Conservation (phyloP, 2,113 vertebrate genomes). For the Natator depressus region DNA sequence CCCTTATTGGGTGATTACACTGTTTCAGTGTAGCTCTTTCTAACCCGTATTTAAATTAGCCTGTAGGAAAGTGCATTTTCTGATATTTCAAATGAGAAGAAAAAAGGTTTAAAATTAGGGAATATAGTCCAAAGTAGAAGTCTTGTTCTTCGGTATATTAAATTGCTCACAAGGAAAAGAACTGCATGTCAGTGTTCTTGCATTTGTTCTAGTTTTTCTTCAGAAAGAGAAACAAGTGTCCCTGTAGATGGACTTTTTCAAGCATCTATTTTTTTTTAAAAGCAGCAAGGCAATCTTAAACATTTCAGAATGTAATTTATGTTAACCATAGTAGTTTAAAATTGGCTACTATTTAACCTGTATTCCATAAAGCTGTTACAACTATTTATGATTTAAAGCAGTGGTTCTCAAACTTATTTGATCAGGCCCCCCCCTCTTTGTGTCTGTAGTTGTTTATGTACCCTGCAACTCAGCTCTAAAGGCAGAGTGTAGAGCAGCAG, state of each 20-base stretch:
- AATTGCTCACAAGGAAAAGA: neutral
- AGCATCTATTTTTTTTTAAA: neutral
- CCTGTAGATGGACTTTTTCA: neutral
- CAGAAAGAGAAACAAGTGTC: neutral
- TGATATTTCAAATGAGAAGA: neutral
- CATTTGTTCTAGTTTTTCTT: neutral
- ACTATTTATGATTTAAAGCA: neutral
- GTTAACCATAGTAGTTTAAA: neutral
- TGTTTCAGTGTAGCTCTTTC: neutral
- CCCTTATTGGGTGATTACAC: accelerated
- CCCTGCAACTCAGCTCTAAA: too few species aligned
- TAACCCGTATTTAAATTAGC: neutral
- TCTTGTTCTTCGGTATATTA: neutral
- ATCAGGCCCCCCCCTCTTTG: too few species aligned
- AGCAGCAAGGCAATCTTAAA: neutral
- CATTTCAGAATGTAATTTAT: neutral
- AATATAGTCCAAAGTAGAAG: neutral
- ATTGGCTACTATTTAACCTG: neutral
- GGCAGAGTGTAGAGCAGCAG: too few species aligned
- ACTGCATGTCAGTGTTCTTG: neutral
- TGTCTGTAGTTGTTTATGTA: too few species aligned
- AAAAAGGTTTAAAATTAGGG: neutral
- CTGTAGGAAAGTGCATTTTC: accelerated
- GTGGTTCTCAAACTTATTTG: too few species aligned
- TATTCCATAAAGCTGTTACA: neutral